Conservation (phyloP, 2,113 vertebrate genomes). For the Labrus mixtus region DNA sequence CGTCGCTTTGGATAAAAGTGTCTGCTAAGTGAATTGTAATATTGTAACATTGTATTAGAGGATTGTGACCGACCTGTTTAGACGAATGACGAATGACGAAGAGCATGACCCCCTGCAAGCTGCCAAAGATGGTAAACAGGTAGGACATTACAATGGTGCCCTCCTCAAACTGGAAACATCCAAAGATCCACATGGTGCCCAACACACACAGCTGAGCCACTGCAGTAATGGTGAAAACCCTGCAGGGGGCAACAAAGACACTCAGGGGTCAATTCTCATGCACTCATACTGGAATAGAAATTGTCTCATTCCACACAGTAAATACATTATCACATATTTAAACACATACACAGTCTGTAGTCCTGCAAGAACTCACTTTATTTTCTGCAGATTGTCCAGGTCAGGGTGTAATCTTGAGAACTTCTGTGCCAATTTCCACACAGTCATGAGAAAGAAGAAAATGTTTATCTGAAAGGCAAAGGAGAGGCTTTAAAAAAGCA, state of each 20-base stretch:
- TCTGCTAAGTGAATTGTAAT: too few relatives aligned
- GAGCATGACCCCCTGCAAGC: constrained; percentile 87
- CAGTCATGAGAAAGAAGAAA: constrained; percentile 86
- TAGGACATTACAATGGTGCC: constrained; percentile 77
- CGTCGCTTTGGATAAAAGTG: too few relatives aligned
- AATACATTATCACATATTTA: too few relatives aligned
- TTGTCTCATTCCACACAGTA: too few relatives aligned
- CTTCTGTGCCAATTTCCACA: constrained; percentile 87
- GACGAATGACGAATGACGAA: constrained; percentile 87
- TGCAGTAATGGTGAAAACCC: constrained; percentile 87
- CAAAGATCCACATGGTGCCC: constrained; percentile 89
- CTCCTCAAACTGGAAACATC: constrained; percentile 85
- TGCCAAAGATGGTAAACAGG: constrained; percentile 86
- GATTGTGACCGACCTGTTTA: constrained; percentile 82
- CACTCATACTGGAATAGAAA: neutral
- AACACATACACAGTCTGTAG: neutral
- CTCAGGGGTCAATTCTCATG: constrained; percentile 1
- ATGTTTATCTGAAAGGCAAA: constrained; percentile 81
- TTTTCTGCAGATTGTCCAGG: constrained; percentile 82
- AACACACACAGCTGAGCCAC: constrained; percentile 88
- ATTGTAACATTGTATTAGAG: too few relatives aligned
- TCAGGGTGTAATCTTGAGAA: constrained; percentile 88
- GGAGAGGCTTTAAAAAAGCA: constrained; percentile 6
- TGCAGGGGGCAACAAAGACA: constrained; percentile 71
- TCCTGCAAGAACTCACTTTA: constrained; percentile 76